Percentiles rank a stretch among this genome's conserved stretches.
phyloP scores from a whole-genome alignment of 1,140 invertebrate species.

The Diabrotica virgifera region DNA sequence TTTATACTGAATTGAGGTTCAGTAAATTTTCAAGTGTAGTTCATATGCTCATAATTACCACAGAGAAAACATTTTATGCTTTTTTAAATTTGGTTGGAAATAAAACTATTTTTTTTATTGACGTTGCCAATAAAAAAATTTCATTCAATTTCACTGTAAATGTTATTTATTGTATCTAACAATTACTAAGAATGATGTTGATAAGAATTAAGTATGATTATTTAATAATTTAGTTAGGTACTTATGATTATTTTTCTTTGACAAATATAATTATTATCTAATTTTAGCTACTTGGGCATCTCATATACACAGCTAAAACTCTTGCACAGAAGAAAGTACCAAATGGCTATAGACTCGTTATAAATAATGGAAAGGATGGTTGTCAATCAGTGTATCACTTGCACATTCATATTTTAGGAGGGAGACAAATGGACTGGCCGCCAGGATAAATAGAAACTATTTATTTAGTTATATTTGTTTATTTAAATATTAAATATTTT shows the following conservation, averaged over 20 bases:
- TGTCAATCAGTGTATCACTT: slow-evolving; percentile 73
- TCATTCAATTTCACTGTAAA: too few species aligned
- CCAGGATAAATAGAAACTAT: slow-evolving; percentile 61
- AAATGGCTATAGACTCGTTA: slow-evolving; percentile 59
- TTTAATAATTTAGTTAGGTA: too few species aligned
- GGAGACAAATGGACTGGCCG: slow-evolving; percentile 77
- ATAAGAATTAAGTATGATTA: too few species aligned
- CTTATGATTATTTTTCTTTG: neutral
- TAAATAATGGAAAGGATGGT: slow-evolving; percentile 71
- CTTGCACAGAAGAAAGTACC: slow-evolving; percentile 54
- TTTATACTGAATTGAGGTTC: too few species aligned
- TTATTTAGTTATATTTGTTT: neutral
- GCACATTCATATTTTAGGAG: slow-evolving; percentile 76
- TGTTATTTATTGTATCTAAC: too few species aligned
- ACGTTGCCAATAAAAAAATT: too few species aligned
- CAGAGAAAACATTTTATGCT: too few species aligned
- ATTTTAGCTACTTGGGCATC: slow-evolving; percentile 59
- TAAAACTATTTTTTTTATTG: too few species aligned
- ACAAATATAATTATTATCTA: slow-evolving; percentile 16
- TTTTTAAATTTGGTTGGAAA: too few species aligned
- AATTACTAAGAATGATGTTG: too few species aligned
- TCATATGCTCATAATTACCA: too few species aligned
- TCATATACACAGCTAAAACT: slow-evolving; percentile 59
- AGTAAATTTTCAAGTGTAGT: too few species aligned
- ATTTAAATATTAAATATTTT: neutral